Conservation (phyloP, 2,888 invertebrate genomes). For the Chaitophorus viminalis region DNA sequence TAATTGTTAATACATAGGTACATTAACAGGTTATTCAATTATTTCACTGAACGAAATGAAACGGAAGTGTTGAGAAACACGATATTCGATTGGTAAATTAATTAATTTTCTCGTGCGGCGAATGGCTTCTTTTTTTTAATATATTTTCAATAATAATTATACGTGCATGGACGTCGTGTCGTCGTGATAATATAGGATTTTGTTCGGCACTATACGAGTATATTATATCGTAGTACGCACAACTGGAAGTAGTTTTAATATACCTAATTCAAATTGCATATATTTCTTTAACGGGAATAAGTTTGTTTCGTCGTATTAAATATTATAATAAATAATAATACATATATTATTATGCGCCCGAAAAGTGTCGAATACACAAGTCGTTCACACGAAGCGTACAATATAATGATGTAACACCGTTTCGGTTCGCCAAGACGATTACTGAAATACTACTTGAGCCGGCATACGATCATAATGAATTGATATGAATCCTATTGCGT, state of each 20-base stretch:
- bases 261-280: neutral
- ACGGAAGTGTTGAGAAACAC: constrained; percentile 24
- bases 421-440: neutral
- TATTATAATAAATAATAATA: neutral
- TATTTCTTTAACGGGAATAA: constrained; percentile 21
- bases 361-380: neutral
- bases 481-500: too few relatives aligned
- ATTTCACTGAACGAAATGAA: neutral
- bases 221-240: neutral
- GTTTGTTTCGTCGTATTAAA: constrained; percentile 21
- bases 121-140: neutral
- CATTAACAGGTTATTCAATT: constrained; percentile 32
- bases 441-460: too few relatives aligned
- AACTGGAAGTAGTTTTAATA: neutral
- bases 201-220: neutral
- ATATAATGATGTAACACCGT: neutral
- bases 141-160: neutral
- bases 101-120: neutral
- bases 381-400: neutral
- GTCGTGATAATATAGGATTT: neutral
- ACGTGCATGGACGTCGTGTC: neutral
- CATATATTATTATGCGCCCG: too few relatives aligned
- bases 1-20: constrained; percentile 7
- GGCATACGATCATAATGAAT: too few relatives aligned
- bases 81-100: constrained; percentile 17